Conservation (phyloP, 2,888 invertebrate species). For the Stratiomys singularior region DNA sequence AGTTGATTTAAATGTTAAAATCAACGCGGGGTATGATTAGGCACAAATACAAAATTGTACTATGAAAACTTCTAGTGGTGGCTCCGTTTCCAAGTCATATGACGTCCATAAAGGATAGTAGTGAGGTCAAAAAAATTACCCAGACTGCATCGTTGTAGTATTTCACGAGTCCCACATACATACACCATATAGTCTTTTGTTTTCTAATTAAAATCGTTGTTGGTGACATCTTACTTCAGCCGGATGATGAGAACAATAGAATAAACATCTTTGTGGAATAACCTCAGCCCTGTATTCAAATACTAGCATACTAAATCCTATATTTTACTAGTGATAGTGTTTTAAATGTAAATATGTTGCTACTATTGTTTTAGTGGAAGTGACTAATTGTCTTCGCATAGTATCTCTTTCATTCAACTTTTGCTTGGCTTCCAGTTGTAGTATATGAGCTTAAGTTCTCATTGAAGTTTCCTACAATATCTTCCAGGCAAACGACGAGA, state of each 20-base stretch:
- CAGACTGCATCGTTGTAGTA: too few relatives aligned
- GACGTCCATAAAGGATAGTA: too few relatives aligned
- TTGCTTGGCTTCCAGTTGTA: background rate
- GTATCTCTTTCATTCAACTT: constrained; percentile 1
- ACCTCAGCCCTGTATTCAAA: too few relatives aligned
- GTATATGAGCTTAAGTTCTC: background rate
- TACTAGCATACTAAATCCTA: too few relatives aligned
- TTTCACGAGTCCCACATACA: too few relatives aligned
- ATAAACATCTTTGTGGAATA: background rate
- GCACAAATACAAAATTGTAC: too few relatives aligned
- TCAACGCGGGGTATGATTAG: too few relatives aligned
- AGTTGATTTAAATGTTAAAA: too few relatives aligned
- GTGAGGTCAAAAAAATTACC: too few relatives aligned
- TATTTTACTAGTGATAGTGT: background rate
- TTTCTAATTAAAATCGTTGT: constrained; percentile 37
- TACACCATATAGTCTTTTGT: constrained; percentile 17
- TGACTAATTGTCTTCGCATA: constrained; percentile 29
- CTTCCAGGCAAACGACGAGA: background rate
- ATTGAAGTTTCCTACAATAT: background rate
- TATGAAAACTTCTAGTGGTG: too few relatives aligned
- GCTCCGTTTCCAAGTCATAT: too few relatives aligned
- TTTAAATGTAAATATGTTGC: background rate
- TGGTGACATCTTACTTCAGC: constrained; percentile 35
- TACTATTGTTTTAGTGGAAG: background rate
- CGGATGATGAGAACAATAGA: constrained; percentile 16